Conservation (phyloP, 2,888 invertebrate species). For the Mesorhabditis belari region DNA sequence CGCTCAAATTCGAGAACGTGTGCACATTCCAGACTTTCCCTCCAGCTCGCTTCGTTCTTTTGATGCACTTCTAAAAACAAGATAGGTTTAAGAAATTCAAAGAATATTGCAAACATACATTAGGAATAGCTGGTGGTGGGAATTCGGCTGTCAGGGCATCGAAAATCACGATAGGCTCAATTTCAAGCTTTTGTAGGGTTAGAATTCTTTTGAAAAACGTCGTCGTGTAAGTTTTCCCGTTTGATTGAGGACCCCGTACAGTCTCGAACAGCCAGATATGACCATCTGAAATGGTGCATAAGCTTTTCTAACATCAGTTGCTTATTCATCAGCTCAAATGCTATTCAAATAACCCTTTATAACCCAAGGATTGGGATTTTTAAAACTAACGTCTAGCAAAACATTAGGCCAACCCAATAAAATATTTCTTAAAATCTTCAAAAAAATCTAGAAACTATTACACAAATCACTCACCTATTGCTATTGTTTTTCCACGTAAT, state of each 20-base stretch:
- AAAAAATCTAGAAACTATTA: neutral
- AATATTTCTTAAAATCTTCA: neutral
- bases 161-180: conserved; percentile 22
- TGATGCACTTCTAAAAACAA: neutral
- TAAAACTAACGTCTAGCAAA: no score
- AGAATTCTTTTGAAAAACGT: conserved; percentile 22
- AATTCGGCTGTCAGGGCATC: conserved; percentile 8
- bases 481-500: conserved; percentile 17
- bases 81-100: neutral
- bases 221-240: conserved; percentile 10
- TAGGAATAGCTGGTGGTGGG: neutral
- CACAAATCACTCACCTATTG: conserved; percentile 25
- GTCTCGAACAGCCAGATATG: conserved; percentile 32
- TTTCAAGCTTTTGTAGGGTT: conserved; percentile 10
- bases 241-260: conserved; percentile 10
- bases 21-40: conserved; percentile 5
- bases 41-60: conserved; percentile 1
- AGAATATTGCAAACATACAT: conserved; percentile 1
- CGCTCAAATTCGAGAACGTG: conserved; percentile 3
- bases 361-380: no score
- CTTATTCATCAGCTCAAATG: no score
- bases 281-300: conserved; percentile 27
- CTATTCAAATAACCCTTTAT: no score
- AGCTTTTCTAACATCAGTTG: no score
- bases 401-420: no score